Percentiles rank a stretch among this genome's conserved stretches.
Evolutionary conservation across 2,888 invertebrate species (phyloP).

Genomic region (Tinea trinotella): DNA sequence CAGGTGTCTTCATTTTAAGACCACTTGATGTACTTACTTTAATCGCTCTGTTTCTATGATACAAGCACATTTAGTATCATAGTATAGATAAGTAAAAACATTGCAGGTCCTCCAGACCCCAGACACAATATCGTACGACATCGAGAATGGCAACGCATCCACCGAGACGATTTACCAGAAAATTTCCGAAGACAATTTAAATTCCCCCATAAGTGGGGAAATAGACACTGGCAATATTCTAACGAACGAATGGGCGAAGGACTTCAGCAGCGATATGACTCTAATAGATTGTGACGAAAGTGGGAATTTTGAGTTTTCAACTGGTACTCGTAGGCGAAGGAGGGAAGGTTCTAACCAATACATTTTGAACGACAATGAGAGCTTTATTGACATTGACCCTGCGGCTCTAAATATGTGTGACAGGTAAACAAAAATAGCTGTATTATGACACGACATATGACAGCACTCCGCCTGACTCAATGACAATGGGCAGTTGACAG

Average conservation of each 20-base stretch:
- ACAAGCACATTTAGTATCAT: no score
- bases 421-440: no score
- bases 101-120: slow-evolving; percentile 54
- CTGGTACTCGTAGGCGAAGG: slow-evolving; percentile 31
- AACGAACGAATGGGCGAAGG: slow-evolving; percentile 33
- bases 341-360: slow-evolving; percentile 18
- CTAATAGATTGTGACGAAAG: slow-evolving; percentile 27
- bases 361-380: slow-evolving; percentile 28
- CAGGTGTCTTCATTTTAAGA: no score
- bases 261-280: slow-evolving; percentile 22
- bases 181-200: not conserved
- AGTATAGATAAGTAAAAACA: not conserved
- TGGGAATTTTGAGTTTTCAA: slow-evolving; percentile 28
- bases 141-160: slow-evolving; percentile 53
- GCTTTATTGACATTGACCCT: slow-evolving; percentile 37
- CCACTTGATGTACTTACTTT: no score
- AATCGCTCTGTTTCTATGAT: no score
- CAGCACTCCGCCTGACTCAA: no score
- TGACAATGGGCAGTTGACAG: no score
- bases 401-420: slow-evolving; percentile 39
- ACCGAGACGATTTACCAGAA: slow-evolving; percentile 47
- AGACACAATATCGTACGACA: slow-evolving; percentile 37
- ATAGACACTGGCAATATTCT: slow-evolving; percentile 28
- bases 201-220: slow-evolving; percentile 8
- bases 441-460: no score